Evolutionary conservation across 2,113 vertebrate species (phyloP), one percentile per base, ranked within the genome.

Genomic region (Cynocephalus volans): DNA sequence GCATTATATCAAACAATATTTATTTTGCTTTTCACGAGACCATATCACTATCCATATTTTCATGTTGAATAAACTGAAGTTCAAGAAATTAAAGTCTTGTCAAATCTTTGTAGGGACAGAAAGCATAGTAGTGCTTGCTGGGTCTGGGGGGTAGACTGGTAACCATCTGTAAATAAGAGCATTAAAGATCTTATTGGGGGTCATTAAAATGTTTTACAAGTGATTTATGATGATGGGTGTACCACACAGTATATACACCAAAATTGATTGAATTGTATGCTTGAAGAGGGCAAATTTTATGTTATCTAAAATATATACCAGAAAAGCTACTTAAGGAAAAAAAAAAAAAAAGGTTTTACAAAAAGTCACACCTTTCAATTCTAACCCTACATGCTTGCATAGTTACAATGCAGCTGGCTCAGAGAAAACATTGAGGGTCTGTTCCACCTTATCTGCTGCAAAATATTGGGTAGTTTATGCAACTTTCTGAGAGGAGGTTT

Each of bases 11-110:
- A 81, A 54, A 69, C 10, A 60, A 80, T 54, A 73, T 95, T 92
- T 93, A 13, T 11, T 76, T 48, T 89, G 33, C 18, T 93, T 89
- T 86, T 77, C 50, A 62, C 9, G 69, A 52, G 48, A 21, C 11
- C 11, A 36, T 73, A 58, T 72, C n/a, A 52, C 31, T 48, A 60
- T 6, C 2, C 3, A 13, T 60, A 58, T 69, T 90, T 95, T 80
- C 79, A 36, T 58, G 18, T 80, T 82, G 12, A 79, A 88, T 85
- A 92, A 88, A 67, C 31, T 72, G 3, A 91, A 77, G 1, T 69
- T 45, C 58, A 93, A 52, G 8, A 92, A 92, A 50, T 80, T 64
- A 24, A 94, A n/a, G 1, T n/a, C 24, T 69, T 75, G 15, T 14
- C 5, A 77, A 77, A 65, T 54, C 79, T 69, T 21, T 88, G 36